Evolutionary conservation across 2,888 invertebrate genomes (phyloP), one percentile per base, ranked within the genome.

Genomic region (Watsonalla binaria): DNA sequence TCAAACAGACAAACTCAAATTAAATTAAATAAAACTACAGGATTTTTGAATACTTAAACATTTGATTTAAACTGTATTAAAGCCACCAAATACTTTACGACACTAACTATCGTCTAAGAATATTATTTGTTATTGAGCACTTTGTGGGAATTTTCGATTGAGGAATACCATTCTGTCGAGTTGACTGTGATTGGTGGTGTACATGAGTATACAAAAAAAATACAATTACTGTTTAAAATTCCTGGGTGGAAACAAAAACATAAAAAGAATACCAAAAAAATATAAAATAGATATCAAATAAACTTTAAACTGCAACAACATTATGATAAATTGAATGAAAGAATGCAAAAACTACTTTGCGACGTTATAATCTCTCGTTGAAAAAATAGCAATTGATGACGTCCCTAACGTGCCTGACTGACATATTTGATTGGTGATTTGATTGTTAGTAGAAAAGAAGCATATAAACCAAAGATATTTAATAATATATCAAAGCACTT

Each of bases 271-370:
- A 52, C 90, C 90, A 51, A 84, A 77, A 46, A 84, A 68, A 60
- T 89, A 90, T 57, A 86, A 56, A 47, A 78, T 55, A 11, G 68
- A 70, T 60, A 88, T 75, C 58, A 87, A 76, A 70, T 84, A 86
- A 52, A 86, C 62, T 80, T 90, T 90, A 54, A 88, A 73, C 62
- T 86, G 82, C 56, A 90, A 73, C 63, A 89, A 72, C 90, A 90
- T 90, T 58, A 53, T 72, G 53, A 24, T 53, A 11, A 42, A 42
- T 11, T 48, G 42, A 42, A 54, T 24, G 24, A 1, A 24, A 34
- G 33, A 54, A 14, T 13, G 5, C 48, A 24, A 47, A 47, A 47
- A 47, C 34, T 24, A 47, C 42, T 42, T 42, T 42, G 5, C 11
- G 11, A 42, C 11, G 42, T 11, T 5, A 11, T 42, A 42, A 5